Evolutionary conservation across 2,888 invertebrate species (phyloP).

Genomic region (Lysandra bellargus): DNA sequence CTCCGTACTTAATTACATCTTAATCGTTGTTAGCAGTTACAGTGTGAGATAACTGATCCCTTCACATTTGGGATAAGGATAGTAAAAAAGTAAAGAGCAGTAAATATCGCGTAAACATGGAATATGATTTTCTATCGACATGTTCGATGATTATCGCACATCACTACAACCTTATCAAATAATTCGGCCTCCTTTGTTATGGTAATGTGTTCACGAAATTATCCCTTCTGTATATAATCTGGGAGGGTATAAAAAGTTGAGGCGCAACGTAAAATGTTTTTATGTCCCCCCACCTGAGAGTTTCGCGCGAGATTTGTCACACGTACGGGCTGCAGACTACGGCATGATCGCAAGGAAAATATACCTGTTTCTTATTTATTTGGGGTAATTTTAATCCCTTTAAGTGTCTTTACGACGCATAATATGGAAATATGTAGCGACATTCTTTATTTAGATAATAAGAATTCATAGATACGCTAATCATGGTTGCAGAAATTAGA

Average conservation of each 20-base stretch:
- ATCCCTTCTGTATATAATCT: conserved; percentile 63
- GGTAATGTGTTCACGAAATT: conserved; percentile 68
- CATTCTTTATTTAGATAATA: background rate
- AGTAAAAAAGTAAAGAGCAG: too few relatives aligned
- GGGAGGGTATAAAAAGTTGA: conserved; percentile 55
- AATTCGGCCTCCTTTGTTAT: conserved; percentile 74
- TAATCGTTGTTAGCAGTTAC: too few relatives aligned
- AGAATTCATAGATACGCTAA: too few relatives aligned
- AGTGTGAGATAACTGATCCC: too few relatives aligned
- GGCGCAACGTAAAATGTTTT: conserved; percentile 41
- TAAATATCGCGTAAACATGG: background rate
- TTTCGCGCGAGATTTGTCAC: conserved; percentile 6
- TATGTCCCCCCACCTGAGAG: conserved; percentile 22
- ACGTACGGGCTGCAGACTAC: background rate
- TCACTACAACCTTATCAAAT: conserved; percentile 60
- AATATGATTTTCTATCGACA: background rate
- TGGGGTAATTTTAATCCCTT: background rate
- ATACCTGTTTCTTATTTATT: conserved; percentile 7
- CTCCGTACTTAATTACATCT: too few relatives aligned
- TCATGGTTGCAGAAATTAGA: too few relatives aligned
- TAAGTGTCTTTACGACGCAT: background rate
- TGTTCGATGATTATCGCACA: background rate
- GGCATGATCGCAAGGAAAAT: background rate
- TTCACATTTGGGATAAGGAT: too few relatives aligned
- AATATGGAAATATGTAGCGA: background rate